Evolutionary conservation across 1,140 invertebrate genomes (phyloP).

Genomic region (Gyrodactylus bullatarudis): DNA sequence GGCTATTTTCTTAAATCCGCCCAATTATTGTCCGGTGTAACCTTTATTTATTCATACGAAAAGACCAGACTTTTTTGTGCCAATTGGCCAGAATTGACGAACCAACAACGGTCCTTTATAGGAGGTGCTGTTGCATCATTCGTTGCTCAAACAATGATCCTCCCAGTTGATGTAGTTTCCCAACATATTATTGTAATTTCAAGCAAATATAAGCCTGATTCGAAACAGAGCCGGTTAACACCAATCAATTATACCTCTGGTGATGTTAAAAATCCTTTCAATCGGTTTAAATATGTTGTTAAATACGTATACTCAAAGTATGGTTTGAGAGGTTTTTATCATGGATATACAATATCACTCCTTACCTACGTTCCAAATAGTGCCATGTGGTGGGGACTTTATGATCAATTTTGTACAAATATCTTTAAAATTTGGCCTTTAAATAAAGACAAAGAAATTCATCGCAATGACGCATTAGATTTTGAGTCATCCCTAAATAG

Average conservation of each 20-base stretch:
- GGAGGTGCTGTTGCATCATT: slow-evolving; percentile 54
- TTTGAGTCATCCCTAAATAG: slow-evolving; percentile 41
- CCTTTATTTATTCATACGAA: not conserved
- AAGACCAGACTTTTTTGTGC: not conserved
- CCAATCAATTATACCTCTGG: slow-evolving; percentile 9
- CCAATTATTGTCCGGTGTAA: slow-evolving; percentile 11
- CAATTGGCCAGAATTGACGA: slow-evolving; percentile 13
- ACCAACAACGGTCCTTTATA: slow-evolving; percentile 32
- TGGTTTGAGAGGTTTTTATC: slow-evolving; percentile 51
- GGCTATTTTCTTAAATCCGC: slow-evolving; percentile 59
- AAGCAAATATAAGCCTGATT: not conserved
- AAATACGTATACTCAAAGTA: slow-evolving; percentile 37
- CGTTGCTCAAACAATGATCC: slow-evolving; percentile 68
- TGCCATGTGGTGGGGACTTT: slow-evolving; percentile 77
- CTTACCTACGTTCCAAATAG: slow-evolving; percentile 70
- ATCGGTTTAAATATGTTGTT: slow-evolving; percentile 24
- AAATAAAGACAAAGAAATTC: not conserved
- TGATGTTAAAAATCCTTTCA: slow-evolving; percentile 11
- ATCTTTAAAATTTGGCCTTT: not conserved
- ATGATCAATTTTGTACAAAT: slow-evolving; percentile 62
- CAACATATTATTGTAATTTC: slow-evolving; percentile 83
- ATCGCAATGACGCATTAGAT: slow-evolving; percentile 14
- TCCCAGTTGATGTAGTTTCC: slow-evolving; percentile 72
- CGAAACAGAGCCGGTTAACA: slow-evolving; percentile 9
- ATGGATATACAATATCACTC: slow-evolving; percentile 53